phyloP scores from a whole-genome alignment of 2,113 vertebrate species.

The Chaetodon auriga region DNA sequence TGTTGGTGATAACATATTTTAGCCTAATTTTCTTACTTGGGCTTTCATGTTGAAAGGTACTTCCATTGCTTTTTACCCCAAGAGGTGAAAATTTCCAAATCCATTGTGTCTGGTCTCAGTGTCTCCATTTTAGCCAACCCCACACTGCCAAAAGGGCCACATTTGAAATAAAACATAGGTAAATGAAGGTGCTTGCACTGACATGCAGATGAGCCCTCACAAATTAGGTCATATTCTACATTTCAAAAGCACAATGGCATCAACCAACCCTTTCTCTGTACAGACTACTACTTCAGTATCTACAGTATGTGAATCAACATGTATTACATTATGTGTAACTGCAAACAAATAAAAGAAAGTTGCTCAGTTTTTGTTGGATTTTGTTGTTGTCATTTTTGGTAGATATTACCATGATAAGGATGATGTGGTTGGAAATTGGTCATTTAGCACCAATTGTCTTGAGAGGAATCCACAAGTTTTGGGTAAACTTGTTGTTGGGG shows the following conservation, averaged over 20 bases:
- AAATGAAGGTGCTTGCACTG: conserved; percentile 21
- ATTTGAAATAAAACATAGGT: conserved; percentile 18
- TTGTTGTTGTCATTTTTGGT: not conserved
- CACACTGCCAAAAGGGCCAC: conserved; percentile 32
- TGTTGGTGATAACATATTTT: not conserved
- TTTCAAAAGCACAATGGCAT: conserved; percentile 76
- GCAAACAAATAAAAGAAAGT: conserved; percentile 75
- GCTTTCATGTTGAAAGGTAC: not conserved
- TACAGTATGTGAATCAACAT: conserved; percentile 62
- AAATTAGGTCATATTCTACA: conserved; percentile 58
- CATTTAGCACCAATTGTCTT: not conserved
- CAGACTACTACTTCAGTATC: conserved; percentile 57
- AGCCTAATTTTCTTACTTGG: not conserved
- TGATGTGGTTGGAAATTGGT: no score
- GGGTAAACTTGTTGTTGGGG: not conserved
- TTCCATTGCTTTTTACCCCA: not conserved
- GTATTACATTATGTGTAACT: conserved; percentile 61
- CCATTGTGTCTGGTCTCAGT: conserved; percentile 1
- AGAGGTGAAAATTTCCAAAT: not conserved
- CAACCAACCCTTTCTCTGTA: conserved; percentile 50
- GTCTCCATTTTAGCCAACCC: not conserved
- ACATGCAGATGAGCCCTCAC: conserved; percentile 11
- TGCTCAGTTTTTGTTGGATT: conserved; percentile 8
- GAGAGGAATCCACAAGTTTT: not conserved
- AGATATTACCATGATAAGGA: no score